Percentiles rank a stretch among this genome's conserved stretches.
Evolutionary conservation across 2,113 vertebrate genomes (phyloP).

Genomic region (Eudyptes chrysolophus): DNA sequence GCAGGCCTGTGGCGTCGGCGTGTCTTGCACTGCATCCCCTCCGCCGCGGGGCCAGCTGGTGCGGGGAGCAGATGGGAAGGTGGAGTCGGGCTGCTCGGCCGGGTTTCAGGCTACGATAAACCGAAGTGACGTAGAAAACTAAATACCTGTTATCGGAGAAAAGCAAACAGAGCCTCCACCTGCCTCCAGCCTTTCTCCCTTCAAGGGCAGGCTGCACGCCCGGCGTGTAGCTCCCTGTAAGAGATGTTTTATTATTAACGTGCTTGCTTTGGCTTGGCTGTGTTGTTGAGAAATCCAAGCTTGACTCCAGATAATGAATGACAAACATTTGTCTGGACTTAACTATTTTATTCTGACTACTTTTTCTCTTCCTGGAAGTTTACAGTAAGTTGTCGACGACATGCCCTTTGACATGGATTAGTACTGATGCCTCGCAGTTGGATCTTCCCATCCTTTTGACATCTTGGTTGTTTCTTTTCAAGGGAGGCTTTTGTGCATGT

Average conservation of each 20-base stretch:
- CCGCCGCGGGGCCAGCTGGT: background rate
- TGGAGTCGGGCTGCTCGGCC: background rate
- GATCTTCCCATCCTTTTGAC: background rate
- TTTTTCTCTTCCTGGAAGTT: conserved; percentile 19
- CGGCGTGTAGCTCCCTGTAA: background rate
- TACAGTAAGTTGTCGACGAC: background rate
- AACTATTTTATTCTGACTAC: background rate
- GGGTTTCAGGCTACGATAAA: background rate
- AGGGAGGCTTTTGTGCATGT: background rate
- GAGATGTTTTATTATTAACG: background rate
- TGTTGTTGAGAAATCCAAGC: conserved; percentile 24
- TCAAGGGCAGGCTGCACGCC: background rate
- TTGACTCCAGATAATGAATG: conserved; percentile 14
- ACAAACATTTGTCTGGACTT: conserved; percentile 8
- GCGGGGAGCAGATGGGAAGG: conserved; percentile 16
- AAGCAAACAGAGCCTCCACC: conserved; percentile 17
- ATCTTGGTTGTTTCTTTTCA: background rate
- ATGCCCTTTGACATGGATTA: background rate
- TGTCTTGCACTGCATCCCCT: background rate
- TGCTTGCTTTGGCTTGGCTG: conserved; percentile 10
- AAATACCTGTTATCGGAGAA: conserved; percentile 26
- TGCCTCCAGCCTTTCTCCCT: conserved; percentile 26
- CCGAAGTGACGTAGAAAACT: background rate
- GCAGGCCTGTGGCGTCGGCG: rapidly evolving
- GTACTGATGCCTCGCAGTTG: background rate